A percentile compares a stretch with the other conserved stretches of the same genome.
Evolutionary conservation across 2,113 vertebrate species (phyloP).

Genomic region (Ptilonorhynchus violaceus): DNA sequence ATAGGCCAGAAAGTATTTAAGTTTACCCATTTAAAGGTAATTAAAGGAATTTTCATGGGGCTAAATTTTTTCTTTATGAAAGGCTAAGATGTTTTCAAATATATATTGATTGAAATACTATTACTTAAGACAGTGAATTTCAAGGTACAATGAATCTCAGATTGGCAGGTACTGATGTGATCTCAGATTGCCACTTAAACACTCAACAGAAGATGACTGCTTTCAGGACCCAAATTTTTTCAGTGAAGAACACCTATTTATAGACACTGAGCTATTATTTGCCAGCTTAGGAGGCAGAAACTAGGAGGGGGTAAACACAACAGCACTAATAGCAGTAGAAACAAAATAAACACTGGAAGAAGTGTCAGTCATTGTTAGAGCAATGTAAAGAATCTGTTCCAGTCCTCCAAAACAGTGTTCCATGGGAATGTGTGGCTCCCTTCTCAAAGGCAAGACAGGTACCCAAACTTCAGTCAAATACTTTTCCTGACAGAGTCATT

Average conservation of each 20-base stretch:
- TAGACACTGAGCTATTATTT: background rate
- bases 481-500: background rate
- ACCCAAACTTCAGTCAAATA: background rate
- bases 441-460: background rate
- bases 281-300: background rate
- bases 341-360: background rate
- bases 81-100: background rate
- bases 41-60: background rate
- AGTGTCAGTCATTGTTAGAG: background rate
- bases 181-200: background rate
- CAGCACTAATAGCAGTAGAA: background rate
- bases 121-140: background rate
- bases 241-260: background rate
- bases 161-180: background rate
- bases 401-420: background rate
- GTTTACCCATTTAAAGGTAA: background rate
- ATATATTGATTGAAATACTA: background rate
- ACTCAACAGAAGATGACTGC: background rate
- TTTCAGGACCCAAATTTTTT: background rate
- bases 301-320: background rate
- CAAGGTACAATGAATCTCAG: background rate
- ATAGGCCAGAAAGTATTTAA: background rate
- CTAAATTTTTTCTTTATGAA: background rate
- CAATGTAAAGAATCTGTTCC: background rate
- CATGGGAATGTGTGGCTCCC: fast-evolving